Evolutionary conservation across 2,113 vertebrate genomes (phyloP), one percentile per base, ranked within the genome.

Genomic region (Spermophilus dauricus): DNA sequence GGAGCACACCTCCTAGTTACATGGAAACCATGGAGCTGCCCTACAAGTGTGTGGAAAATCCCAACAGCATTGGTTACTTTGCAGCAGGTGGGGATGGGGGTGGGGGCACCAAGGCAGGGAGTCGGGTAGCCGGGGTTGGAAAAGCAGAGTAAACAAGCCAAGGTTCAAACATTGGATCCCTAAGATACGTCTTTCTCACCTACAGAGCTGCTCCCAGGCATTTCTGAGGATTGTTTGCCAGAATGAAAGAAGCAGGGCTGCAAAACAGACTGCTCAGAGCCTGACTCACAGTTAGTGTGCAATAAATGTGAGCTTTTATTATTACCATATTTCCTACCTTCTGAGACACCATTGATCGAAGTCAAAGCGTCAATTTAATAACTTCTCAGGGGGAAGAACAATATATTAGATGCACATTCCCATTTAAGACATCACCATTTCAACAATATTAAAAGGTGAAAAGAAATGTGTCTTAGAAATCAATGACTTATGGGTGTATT

Each of bases 251-350:
- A 72, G 65, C 32, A 30, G 6, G 8, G 75, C 81, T 76, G 28
- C 34, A 73, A 37, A 2, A 48, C 22, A 1, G 7, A 20, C 63
- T 14, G 1, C 83, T 87, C 84, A 39, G 61, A 73, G n/a, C 69
- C 95, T 82, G 90, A 92, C 92, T 97, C 92, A 45, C 39, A 51
- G 73, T 95, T 86, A 80, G 84, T 32, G 81, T 90, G 96, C 97
- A 34, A 97, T 96, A 97, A 90, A 95, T 88, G 97, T 39, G 95
- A 90, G 94, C 95, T 95, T 97, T 97, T 92, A 92, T 97, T 96
- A 97, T 97, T 96, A 96, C 90, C 95, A 75, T 95, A 98, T 97
- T 97, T 97, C 92, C 92, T 98, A 87, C 77, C 39, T 96, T 90
- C 97, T 69, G 92, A 97, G 97, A 92, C 80, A 88, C 53, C 87